Base-by-base conservation (phyloP, 2,888 invertebrate genomes). In the Sphaerophoria rueppellii region DNA sequence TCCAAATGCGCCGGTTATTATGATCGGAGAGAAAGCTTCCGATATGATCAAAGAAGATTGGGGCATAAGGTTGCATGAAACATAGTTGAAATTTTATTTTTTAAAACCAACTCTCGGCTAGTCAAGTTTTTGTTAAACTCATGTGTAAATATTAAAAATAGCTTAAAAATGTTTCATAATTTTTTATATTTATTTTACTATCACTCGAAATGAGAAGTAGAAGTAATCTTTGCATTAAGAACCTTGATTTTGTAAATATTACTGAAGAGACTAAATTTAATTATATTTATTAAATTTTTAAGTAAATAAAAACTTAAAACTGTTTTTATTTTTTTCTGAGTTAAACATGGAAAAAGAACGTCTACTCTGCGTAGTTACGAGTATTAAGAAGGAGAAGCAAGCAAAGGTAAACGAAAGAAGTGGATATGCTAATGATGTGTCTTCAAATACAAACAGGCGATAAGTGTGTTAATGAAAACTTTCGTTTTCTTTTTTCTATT, bases 21-120 rank as follows among this genome's bases (percentile, higher is more conserved):
- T 97, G 96, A 97, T 98, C 69, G 98, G 95, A 0, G 97, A 98
- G 89, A 97, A 97, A 90, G 97, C 95, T 0, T 95, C 97, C 6
- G 97, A 98, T 89, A 94, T 98, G 94, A 96, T 98, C 86, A 97
- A 97, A 90, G 95, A 96, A 90, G 96, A 97, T 91, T 97, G 96
- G 96, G 93, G 94, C 92, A 89, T 88, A 12, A 88, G 74, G n/a
- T 35, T 70, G 35, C 34, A 43, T 57, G 73, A 52, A 48, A 75
- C 67, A 32, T 82, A 86, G 43, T n/a, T 37, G 9, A 54, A 43
- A 48, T 40, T 50, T 14, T 4, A 9, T 11, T 11, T 54, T 16
- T 40, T 34, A n/a, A 37, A 40, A 12, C 76, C 61, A 32, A 77
- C 79, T 72, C 67, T 81, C 71, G 76, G 58, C 85, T 85, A 85